Percentiles rank a stretch among this genome's conserved stretches.
phyloP scores from a whole-genome alignment of 2,797 vertebrate genomes.

The Rhabdophis nuchalis region DNA sequence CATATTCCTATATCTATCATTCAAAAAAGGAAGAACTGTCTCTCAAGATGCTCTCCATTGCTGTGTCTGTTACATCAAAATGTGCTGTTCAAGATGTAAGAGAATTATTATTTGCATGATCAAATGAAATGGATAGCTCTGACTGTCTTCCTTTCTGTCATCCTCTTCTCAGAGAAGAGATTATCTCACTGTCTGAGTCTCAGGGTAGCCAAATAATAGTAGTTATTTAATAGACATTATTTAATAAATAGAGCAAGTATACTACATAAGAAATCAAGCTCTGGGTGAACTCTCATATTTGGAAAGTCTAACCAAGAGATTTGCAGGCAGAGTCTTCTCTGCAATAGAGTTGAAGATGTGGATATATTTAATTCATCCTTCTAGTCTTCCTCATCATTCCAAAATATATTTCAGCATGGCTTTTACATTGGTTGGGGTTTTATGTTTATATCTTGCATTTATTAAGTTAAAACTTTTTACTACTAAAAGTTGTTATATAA shows the following conservation, averaged over 20 bases:
- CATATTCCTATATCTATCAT: conserved; percentile 67
- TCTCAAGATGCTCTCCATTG: conserved; percentile 45
- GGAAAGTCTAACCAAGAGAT: neutral
- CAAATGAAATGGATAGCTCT: neutral
- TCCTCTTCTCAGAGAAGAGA: conserved; percentile 7
- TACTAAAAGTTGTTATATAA: neutral
- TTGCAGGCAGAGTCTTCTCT: neutral
- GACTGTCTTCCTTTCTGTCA: neutral
- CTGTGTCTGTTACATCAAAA: conserved; percentile 44
- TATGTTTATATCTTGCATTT: neutral
- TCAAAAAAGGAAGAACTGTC: conserved; percentile 49
- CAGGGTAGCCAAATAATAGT: neutral
- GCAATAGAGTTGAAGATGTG: neutral
- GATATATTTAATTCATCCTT: neutral
- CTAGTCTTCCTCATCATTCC: neutral
- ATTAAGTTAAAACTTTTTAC: neutral
- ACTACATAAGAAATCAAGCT: neutral
- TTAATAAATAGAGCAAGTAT: neutral
- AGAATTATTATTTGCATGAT: conserved; percentile 45
- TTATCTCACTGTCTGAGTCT: neutral
- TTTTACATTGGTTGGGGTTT: neutral
- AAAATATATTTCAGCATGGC: neutral
- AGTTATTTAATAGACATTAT: neutral
- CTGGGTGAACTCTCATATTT: neutral
- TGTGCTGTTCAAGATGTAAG: conserved; percentile 20